Evolutionary conservation across 2,888 invertebrate species (phyloP), one percentile per base, ranked within the genome.

Genomic region (Diarsia mendica): DNA sequence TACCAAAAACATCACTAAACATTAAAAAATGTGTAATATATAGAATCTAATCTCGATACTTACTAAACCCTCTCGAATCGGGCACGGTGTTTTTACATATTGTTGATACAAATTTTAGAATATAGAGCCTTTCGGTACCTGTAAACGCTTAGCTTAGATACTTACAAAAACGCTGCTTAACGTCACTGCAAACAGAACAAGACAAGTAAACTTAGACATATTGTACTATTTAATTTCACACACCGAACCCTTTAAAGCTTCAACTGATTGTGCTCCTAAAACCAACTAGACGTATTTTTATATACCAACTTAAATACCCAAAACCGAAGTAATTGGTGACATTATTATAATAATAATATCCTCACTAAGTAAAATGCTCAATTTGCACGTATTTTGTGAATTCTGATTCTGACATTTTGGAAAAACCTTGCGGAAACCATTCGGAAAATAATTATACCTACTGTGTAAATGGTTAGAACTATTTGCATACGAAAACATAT

Each of bases 271-370:
- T 80, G 51, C n/a, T 46, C 9, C 48, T 28, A 13, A 46, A 28
- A 53, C 20, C 13, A 53, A 53, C 4, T 46, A 10, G 23, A 46
- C n/a, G 11, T 33, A 4, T 53, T 23, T 63, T 64, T 77, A 77
- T 77, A 77, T 58, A 15, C 46, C 18, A 23, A 33, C 15, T 10
- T 58, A 69, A 60, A 33, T 33, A 23, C 23, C 20, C 9, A 13
- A 49, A 80, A 33, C 3, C 20, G 2, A 55, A 64, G 6, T 74
- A 81, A 77, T 81, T 64, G 75, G n/a, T 13, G 11, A 74, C 11
- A 28, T 72, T 39, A 39, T 80, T 48, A 55, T 64, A 46, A 74
- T 73, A 46, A 74, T 73, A 74, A 55, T 53, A 18, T 49, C 3
- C 15, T 58, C 49, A 28, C 49, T 13, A n/a, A 28, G 48, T 49